Evolutionary conservation across 2,113 vertebrate genomes (phyloP).

Genomic region (Solea senegalensis): DNA sequence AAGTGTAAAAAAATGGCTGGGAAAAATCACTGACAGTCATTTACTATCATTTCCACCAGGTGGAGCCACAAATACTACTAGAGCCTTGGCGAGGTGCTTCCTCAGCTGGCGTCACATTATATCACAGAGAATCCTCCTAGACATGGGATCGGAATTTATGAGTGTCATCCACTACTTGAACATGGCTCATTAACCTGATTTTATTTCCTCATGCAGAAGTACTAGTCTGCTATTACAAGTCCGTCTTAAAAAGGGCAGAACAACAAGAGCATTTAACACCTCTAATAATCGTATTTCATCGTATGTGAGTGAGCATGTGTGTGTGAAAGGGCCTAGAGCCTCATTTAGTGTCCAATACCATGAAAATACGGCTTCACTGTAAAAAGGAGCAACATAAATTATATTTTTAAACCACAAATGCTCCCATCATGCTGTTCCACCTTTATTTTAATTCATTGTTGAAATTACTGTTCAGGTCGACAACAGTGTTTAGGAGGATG

Average conservation of each 20-base stretch:
- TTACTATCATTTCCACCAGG: constrained; percentile 6
- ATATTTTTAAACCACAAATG: neutral
- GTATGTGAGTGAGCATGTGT: neutral
- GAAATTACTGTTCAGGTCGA: neutral
- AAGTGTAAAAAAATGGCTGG: neutral
- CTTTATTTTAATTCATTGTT: neutral
- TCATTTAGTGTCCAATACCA: neutral
- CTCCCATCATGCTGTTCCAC: neutral
- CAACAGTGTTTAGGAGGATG: no score
- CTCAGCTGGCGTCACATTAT: neutral
- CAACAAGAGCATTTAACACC: neutral
- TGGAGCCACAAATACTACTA: constrained; percentile 22
- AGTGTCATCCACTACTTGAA: neutral
- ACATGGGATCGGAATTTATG: neutral
- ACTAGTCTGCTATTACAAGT: neutral
- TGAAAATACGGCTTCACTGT: neutral
- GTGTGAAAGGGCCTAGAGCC: neutral
- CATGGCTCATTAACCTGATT: neutral
- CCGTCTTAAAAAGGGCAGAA: neutral
- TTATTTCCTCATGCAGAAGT: neutral
- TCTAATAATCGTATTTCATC: neutral
- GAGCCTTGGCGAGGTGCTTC: neutral
- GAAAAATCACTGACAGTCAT: neutral
- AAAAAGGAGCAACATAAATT: neutral
- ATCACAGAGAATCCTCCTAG: neutral